Evolutionary conservation across 2,888 invertebrate genomes (phyloP), one percentile per base, ranked within the genome.

Genomic region (Rhogogaster chlorosoma): DNA sequence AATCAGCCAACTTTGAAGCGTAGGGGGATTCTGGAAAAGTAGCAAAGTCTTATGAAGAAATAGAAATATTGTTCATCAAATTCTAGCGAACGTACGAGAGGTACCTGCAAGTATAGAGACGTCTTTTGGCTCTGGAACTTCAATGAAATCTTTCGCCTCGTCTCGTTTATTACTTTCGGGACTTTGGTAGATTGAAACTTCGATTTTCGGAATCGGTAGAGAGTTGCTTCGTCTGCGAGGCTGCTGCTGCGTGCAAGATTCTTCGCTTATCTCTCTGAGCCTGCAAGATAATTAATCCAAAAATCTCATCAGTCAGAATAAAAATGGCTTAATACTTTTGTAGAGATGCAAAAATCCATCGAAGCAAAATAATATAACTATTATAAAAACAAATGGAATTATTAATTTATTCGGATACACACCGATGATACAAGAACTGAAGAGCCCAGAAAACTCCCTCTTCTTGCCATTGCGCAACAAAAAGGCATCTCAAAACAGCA

Each of bases 361-460:
- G 6, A 26, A 0, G 4, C 22, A n/a, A 53, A 53, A 1, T 15
- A 38, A 61, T 4, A 22, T 29, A 36, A 61, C 10, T 61, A 5
- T 38, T 4, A 38, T 61, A 3, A 42, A 9, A 42, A 9, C n/a
- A 29, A 42, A 73, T 29, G 10, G 22, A 2, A 26, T 1, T 22
- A 26, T 1, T 22, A 4, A 73, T 73, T 71, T 4, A 38, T 61
- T 61, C 6, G 4, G 22, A 57, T 38, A 61, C 80, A 22, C 90
- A 98, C 98, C 98, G 96, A 92, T 98, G 98, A 90, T 97, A 97
- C 87, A 98, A 94, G 94, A 97, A 99, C 92, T 98, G 97, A 45
- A 99, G 94, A 18, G 98, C 99, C 99, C 99, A 99, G 93, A 97
- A 98, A 15, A 99, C 97, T 0, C 99, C 99, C 93, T 99, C 99